These are phyloP conservation scores for Thumatha senex DNA, from an alignment of 2,888 invertebrate genomes.

Conservation along the genomic window DNA sequence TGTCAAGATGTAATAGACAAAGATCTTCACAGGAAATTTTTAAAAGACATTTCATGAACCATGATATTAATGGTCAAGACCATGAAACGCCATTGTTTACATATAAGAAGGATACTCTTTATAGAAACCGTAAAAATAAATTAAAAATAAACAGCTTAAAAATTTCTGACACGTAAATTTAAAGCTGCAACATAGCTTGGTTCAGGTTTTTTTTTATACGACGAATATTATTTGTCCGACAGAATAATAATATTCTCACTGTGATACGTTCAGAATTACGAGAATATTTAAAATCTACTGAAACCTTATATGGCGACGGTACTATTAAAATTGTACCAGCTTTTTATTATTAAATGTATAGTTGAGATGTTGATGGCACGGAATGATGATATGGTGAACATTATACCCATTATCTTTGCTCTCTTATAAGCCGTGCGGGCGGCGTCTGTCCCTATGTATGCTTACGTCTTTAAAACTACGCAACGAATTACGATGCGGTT, in stretches of 20 bases:
- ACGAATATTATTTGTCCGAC: neutral
- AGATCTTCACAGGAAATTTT: neutral
- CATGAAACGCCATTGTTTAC: neutral
- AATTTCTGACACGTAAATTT: neutral
- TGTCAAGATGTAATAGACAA: neutral
- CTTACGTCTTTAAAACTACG: no score
- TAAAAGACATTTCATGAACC: neutral
- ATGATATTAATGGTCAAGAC: conserved; percentile 1
- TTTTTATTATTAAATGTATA: no score
- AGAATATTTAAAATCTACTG: neutral
- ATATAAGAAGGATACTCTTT: neutral
- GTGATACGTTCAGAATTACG: neutral
- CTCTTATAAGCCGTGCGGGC: no score
- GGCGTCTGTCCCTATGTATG: no score
- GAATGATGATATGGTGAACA: no score
- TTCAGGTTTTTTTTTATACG: neutral
- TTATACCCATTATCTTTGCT: no score
- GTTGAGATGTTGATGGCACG: no score
- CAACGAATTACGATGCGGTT: no score
- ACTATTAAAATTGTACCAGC: neutral
- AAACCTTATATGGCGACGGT: neutral
- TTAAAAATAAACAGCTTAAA: neutral
- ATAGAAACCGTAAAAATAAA: neutral
- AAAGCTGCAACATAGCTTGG: neutral
- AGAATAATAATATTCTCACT: neutral